phyloP scores from a whole-genome alignment of 2,888 invertebrate genomes.

The Anticlea derivata region DNA sequence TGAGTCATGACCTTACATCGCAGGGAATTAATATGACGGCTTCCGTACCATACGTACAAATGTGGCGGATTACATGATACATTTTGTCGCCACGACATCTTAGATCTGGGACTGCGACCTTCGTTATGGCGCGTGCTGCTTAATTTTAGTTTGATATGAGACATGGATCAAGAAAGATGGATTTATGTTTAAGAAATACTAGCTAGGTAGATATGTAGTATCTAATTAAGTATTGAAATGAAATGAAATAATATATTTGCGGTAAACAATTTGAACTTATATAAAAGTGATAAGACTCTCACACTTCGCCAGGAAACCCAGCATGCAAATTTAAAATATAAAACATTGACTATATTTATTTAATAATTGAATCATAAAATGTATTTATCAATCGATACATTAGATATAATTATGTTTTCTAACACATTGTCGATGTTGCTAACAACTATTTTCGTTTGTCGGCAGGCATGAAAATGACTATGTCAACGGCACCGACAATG shows the following conservation, averaged over 20 bases:
- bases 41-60: slow-evolving; percentile 31
- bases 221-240: too few species aligned
- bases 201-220: too few species aligned
- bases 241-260: too few species aligned
- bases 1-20: slow-evolving; percentile 40
- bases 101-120: slow-evolving; percentile 24
- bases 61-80: slow-evolving; percentile 29
- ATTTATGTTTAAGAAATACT: not conserved
- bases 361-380: too few species aligned
- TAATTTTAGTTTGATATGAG: slow-evolving; percentile 14
- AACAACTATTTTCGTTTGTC: slow-evolving; percentile 60
- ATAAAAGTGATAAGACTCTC: too few species aligned
- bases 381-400: not conserved
- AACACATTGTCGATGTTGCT: slow-evolving; percentile 12
- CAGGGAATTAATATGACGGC: slow-evolving; percentile 32
- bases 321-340: too few species aligned
- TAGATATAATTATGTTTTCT: not conserved
- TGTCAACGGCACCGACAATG: slow-evolving; percentile 87
- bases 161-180: not conserved
- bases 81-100: slow-evolving; percentile 23
- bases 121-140: slow-evolving; percentile 17
- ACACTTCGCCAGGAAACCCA: too few species aligned
- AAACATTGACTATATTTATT: not conserved
- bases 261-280: too few species aligned
- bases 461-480: slow-evolving; percentile 89